Evolutionary conservation across 2,113 vertebrate species (phyloP).

Genomic region (Tragulus kanchil): DNA sequence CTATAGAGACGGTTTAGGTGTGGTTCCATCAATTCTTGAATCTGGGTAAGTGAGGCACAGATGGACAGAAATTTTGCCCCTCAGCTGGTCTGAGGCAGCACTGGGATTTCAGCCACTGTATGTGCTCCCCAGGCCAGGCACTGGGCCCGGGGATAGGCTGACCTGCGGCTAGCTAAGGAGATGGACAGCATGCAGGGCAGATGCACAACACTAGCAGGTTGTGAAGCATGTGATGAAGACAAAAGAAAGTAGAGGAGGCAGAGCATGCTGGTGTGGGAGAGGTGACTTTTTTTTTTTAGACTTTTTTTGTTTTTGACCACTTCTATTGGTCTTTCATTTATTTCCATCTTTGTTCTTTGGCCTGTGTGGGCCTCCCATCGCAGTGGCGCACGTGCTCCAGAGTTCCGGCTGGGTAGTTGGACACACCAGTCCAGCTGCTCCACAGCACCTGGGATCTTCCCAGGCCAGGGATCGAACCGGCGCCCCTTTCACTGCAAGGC

Average conservation of each 20-base stretch:
- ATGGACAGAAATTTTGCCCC: neutral
- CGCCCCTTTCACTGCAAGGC: too few species aligned
- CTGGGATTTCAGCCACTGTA: neutral
- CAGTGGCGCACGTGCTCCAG: too few species aligned
- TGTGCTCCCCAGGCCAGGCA: neutral
- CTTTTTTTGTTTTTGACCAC: too few species aligned
- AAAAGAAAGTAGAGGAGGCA: neutral
- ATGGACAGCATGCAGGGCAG: neutral
- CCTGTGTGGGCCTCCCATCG: too few species aligned
- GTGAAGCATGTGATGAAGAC: neutral
- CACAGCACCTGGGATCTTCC: too few species aligned
- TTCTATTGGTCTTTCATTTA: too few species aligned
- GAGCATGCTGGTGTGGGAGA: accelerated
- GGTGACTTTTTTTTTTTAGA: too few species aligned
- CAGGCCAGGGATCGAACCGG: too few species aligned
- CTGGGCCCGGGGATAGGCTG: neutral
- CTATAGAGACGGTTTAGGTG: neutral
- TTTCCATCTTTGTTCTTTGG: too few species aligned
- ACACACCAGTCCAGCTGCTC: too few species aligned
- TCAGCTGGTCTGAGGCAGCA: accelerated
- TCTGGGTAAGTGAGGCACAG: neutral
- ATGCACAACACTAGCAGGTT: neutral
- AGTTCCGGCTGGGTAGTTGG: too few species aligned
- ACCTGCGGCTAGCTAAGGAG: neutral
- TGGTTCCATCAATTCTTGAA: neutral